Evolutionary conservation across 2,797 vertebrate genomes (phyloP).

Genomic region (Chromis chromis): DNA sequence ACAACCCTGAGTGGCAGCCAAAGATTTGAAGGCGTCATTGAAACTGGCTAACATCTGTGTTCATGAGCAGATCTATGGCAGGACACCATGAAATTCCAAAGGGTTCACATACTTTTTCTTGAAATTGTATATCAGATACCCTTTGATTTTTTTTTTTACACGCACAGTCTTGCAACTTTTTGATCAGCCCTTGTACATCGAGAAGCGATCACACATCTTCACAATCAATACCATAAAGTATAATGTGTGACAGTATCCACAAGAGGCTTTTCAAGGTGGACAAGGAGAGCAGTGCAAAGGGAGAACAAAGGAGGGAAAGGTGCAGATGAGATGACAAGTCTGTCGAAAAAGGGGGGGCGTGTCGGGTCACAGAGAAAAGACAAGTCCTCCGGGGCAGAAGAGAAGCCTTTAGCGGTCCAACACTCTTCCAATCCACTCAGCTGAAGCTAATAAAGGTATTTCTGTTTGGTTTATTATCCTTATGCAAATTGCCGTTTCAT

Average conservation of each 20-base stretch:
- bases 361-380: neutral
- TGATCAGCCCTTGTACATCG: neutral
- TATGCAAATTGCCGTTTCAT: neutral
- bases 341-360: neutral
- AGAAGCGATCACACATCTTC: neutral
- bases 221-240: neutral
- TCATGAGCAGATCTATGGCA: too few relatives aligned
- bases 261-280: neutral
- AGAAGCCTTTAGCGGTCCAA: neutral
- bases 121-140: too few relatives aligned
- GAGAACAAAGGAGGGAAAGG: slow-evolving; percentile 15
- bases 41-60: too few relatives aligned
- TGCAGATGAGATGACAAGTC: neutral
- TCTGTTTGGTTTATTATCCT: neutral
- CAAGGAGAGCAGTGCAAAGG: neutral
- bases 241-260: neutral
- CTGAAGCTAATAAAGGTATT: neutral
- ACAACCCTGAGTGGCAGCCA: too few relatives aligned
- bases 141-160: too few relatives aligned
- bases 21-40: too few relatives aligned
- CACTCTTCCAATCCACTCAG: slow-evolving; percentile 11
- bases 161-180: too few relatives aligned
- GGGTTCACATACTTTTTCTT: too few relatives aligned
- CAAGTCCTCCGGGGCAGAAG: neutral
- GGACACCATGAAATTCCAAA: too few relatives aligned